These are phyloP conservation scores for Gorsachius goisagi DNA, from an alignment of 2,113 vertebrate species.

Conservation along the genomic window DNA sequence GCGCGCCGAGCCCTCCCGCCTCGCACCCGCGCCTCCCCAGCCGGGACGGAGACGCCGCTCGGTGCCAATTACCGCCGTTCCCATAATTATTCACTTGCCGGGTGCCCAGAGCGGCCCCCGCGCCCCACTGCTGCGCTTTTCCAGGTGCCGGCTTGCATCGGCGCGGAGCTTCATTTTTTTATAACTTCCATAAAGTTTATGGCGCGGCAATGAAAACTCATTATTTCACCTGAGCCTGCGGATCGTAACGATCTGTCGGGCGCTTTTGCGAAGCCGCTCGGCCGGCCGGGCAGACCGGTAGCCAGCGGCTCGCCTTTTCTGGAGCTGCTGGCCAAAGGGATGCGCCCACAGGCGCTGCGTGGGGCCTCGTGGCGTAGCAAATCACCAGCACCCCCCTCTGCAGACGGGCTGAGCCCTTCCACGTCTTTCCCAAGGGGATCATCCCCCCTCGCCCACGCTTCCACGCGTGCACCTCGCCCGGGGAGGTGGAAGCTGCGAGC, in stretches of 20 bases:
- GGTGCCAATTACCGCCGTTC: rapidly evolving
- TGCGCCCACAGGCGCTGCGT: rapidly evolving
- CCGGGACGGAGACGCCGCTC: not conserved
- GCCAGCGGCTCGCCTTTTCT: not conserved
- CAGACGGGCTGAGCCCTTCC: not conserved
- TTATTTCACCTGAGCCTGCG: constrained; percentile 34
- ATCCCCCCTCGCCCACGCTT: too few species aligned
- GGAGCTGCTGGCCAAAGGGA: not conserved
- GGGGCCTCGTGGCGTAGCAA: rapidly evolving
- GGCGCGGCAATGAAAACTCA: constrained; percentile 52
- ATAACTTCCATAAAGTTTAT: constrained; percentile 68
- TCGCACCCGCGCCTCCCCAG: not conserved
- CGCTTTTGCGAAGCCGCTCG: not conserved
- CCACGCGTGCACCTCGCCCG: not conserved
- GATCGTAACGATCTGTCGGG: rapidly evolving
- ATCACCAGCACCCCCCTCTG: not conserved
- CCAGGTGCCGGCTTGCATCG: not conserved
- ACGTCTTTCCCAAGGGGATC: not conserved
- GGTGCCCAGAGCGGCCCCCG: rapidly evolving
- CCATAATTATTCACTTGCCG: rapidly evolving
- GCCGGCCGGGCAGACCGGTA: not conserved
- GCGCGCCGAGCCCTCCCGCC: rapidly evolving
- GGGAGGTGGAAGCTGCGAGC: too few species aligned
- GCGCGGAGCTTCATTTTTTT: not conserved
- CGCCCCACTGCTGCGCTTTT: rapidly evolving